Conservation (phyloP, 2,888 invertebrate species). For the Watsonalla cultraria region DNA sequence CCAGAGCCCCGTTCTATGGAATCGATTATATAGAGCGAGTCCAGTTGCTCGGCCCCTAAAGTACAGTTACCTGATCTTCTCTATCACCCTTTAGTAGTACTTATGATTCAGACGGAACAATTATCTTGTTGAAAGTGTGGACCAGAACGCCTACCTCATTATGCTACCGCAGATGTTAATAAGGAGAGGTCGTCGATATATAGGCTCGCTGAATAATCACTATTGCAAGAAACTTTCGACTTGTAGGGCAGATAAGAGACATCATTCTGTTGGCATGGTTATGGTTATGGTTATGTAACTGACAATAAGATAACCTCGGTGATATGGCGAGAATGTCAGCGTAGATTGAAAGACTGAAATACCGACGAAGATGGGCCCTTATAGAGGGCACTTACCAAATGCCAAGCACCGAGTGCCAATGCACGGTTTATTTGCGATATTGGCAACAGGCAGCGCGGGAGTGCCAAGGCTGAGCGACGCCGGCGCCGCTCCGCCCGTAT, state of each 20-base stretch:
- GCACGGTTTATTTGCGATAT: conserved; percentile 73
- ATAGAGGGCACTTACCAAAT: conserved; percentile 54
- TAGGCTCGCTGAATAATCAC: conserved; percentile 1
- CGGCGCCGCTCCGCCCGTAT: conserved; percentile 38
- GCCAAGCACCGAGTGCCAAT: conserved; percentile 69
- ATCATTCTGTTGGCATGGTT: conserved; percentile 16
- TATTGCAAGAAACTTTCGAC: conserved; percentile 1
- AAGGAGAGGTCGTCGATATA: conserved; percentile 2
- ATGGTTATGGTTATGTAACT: conserved; percentile 9
- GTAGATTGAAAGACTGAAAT: conserved; percentile 40
- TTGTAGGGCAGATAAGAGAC: conserved; percentile 13
- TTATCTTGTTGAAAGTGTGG: no score
- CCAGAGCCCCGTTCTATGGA: conserved; percentile 5
- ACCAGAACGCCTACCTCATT: no score
- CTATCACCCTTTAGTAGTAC: no score
- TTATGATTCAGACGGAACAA: no score
- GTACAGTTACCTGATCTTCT: no score
- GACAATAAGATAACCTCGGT: conserved; percentile 21
- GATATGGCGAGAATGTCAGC: conserved; percentile 34
- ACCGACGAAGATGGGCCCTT: conserved; percentile 45
- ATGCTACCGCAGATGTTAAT: neutral
- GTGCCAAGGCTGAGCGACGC: conserved; percentile 62
- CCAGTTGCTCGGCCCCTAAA: no score
- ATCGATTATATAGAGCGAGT: neutral
- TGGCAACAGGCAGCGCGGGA: conserved; percentile 56